Percentiles rank a stretch among this genome's conserved stretches.
phyloP scores from a whole-genome alignment of 2,113 vertebrate genomes.

The Callocephalon fimbriatum region DNA sequence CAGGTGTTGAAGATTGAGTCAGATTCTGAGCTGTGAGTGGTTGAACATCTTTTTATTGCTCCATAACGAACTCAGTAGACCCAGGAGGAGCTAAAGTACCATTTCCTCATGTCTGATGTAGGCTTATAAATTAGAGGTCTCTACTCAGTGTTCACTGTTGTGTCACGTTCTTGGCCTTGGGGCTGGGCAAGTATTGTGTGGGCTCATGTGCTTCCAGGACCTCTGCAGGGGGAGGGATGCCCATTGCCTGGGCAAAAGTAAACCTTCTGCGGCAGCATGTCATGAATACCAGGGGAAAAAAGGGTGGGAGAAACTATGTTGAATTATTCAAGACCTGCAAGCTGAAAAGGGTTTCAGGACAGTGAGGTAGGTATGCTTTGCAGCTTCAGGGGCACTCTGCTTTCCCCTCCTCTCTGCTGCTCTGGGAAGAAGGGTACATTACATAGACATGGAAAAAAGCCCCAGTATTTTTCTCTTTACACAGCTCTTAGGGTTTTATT shows the following conservation, averaged over 20 bases:
- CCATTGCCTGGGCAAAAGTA: background rate
- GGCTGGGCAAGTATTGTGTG: background rate
- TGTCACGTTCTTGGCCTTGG: background rate
- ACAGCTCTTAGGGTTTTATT: background rate
- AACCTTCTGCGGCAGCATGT: background rate
- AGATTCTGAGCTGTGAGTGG: slow-evolving; percentile 28
- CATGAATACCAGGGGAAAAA: background rate
- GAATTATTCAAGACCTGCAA: slow-evolving; percentile 59
- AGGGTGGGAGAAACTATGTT: slow-evolving; percentile 3
- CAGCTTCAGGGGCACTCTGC: background rate
- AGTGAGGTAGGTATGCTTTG: background rate
- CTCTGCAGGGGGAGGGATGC: background rate
- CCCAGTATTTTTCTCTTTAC: background rate
- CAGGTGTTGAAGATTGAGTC: slow-evolving; percentile 41
- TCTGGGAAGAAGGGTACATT: background rate
- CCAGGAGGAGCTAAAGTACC: slow-evolving; percentile 19
- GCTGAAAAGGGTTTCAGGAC: slow-evolving; percentile 32
- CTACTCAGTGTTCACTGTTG: background rate
- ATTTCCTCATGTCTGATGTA: background rate
- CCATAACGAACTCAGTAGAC: slow-evolving; percentile 29
- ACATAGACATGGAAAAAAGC: background rate
- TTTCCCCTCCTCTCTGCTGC: background rate
- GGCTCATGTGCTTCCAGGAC: background rate
- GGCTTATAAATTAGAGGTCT: slow-evolving; percentile 26
- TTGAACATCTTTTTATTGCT: slow-evolving; percentile 33